phyloP scores from a whole-genome alignment of 2,113 vertebrate genomes.

The Pardalotus punctatus region DNA sequence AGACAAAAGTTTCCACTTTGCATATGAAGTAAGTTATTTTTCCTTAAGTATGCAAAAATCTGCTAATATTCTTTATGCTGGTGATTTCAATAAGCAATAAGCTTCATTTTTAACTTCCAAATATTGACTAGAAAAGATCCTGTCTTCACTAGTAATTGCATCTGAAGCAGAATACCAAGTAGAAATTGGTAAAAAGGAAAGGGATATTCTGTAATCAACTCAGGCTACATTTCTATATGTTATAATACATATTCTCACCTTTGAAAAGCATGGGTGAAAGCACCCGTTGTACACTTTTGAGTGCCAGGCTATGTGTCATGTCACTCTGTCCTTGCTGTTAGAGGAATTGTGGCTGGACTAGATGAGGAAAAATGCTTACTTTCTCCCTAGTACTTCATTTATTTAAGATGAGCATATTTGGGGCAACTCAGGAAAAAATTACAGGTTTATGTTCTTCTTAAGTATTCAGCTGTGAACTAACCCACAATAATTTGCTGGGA shows the following conservation, averaged over 20 bases:
- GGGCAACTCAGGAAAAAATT: neutral
- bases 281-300: neutral
- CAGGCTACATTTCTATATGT: neutral
- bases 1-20: neutral
- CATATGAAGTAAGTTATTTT: neutral
- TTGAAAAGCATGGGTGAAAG: neutral
- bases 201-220: neutral
- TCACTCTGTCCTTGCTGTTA: neutral
- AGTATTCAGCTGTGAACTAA: neutral
- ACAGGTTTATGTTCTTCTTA: neutral
- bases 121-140: neutral
- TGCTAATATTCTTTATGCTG: neutral
- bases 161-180: neutral
- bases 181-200: neutral
- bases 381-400: neutral
- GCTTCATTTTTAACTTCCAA: neutral
- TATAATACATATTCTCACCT: neutral
- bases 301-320: neutral
- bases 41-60: neutral
- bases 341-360: neutral
- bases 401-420: neutral
- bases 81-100: neutral
- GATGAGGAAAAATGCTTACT: neutral
- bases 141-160: neutral
- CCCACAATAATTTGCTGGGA: neutral